A percentile compares a stretch with the other conserved stretches of the same genome.
Evolutionary conservation across 2,888 invertebrate genomes (phyloP).

Genomic region (Ramazzottius varieornatus): DNA sequence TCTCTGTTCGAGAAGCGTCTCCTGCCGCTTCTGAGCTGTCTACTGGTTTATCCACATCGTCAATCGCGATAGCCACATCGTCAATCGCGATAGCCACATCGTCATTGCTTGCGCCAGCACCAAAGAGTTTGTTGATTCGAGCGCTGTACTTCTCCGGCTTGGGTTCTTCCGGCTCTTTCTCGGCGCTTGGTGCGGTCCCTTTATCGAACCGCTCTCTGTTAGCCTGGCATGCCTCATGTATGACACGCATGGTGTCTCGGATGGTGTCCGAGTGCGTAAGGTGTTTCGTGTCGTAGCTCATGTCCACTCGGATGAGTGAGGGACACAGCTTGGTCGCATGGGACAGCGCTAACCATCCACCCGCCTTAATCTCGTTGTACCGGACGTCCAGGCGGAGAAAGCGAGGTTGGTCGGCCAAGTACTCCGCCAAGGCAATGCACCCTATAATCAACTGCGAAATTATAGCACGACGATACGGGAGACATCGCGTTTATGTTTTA

Average conservation of each 20-base stretch:
- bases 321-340: not conserved
- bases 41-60: not conserved
- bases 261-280: not conserved
- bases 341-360: not conserved
- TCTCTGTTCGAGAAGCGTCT: not conserved
- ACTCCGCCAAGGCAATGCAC: slow-evolving; percentile 1
- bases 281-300: not conserved
- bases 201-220: not conserved
- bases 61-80: no score
- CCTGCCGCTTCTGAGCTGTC: not conserved
- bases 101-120: no score
- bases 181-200: no score
- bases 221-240: not conserved
- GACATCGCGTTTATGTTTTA: no score
- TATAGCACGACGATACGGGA: not conserved
- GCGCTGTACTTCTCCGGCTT: no score
- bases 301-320: not conserved
- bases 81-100: no score
- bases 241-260: not conserved
- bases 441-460: not conserved
- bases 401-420: not conserved
- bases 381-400: not conserved
- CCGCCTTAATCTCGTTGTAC: not conserved
- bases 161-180: no score
- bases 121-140: no score